Evolutionary conservation across 2,888 invertebrate genomes (phyloP), one percentile per base, ranked within the genome.

Genomic region (Sthenelais limicola): DNA sequence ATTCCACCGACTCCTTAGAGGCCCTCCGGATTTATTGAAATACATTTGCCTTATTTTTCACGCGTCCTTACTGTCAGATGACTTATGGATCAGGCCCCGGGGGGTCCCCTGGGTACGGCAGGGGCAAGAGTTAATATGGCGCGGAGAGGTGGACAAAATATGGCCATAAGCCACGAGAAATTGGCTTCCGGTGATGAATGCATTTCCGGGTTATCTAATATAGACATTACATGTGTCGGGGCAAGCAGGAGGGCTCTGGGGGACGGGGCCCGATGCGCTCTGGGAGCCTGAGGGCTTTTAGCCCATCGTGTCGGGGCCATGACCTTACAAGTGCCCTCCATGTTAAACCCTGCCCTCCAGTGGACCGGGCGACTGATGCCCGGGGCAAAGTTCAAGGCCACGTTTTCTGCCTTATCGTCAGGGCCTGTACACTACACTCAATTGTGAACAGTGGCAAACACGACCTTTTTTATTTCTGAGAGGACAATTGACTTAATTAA

Each of bases 41-140:
- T 62, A 38, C 26, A 62, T 62, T 62, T 62, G 38, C 62, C 43
- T 62, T 43, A 62, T 62, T 62, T 62, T 62, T 62, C 62, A 62
- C 43, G 38, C 35, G 21, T 26, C 62, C 62, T n/a, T 26, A 43
- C 1, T 21, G 38, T 9, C 3, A 26, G 62, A 62, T 62, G 62
- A 62, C 38, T 62, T 35, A 62, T 62, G 62, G 12, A 12, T 2
- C 2, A 24, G 38, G 33, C 38, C 62, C 62, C 18, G 21, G 56
- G 9, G 43, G 43, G 43, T 9, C 9, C 43, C 15, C 43, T 43
- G 43, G 12, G 12, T 9, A 18, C 15, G 43, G 43, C 9, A 18
- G 9, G 43, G 43, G 9, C 9, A 43, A 43, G 35, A 43, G n/a
- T n/a, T n/a, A n/a, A n/a, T n/a, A n/a, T n/a, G n/a, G 38, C 5